phyloP scores from a whole-genome alignment of 1,140 invertebrate species.

The Hycleus cichorii region DNA sequence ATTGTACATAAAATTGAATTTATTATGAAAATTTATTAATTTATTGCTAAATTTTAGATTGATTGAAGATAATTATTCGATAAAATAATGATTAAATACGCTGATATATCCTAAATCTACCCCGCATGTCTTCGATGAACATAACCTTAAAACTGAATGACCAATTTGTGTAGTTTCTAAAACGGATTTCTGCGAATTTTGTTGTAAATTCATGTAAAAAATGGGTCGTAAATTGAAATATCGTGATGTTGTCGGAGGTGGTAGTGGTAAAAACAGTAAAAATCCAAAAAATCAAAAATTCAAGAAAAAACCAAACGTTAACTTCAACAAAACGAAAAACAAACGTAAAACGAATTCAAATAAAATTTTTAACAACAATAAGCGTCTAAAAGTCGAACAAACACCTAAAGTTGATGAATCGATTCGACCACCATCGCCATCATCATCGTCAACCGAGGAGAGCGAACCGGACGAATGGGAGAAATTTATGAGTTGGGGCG shows the following conservation, averaged over 20 bases:
- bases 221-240: slow-evolving; percentile 26
- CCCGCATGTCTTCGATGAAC: neutral
- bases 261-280: slow-evolving; percentile 2
- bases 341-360: slow-evolving; percentile 10
- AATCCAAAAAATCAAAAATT: slow-evolving; percentile 8
- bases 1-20: too few species aligned
- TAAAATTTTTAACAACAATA: neutral
- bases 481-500: slow-evolving; percentile 13
- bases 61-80: too few species aligned
- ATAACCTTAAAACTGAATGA: neutral
- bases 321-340: neutral
- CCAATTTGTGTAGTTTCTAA: neutral
- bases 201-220: neutral
- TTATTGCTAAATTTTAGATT: too few species aligned
- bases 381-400: slow-evolving; percentile 17
- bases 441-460: slow-evolving; percentile 21
- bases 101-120: too few species aligned
- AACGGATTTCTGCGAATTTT: neutral
- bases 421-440: neutral
- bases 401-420: neutral
- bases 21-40: too few species aligned
- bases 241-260: slow-evolving; percentile 24
- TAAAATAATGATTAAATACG: too few species aligned
- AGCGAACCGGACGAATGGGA: slow-evolving; percentile 30
- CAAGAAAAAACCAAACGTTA: slow-evolving; percentile 1